Evolutionary conservation across 1,140 invertebrate species (phyloP).

Genomic region (Pristionchus pacificus): DNA sequence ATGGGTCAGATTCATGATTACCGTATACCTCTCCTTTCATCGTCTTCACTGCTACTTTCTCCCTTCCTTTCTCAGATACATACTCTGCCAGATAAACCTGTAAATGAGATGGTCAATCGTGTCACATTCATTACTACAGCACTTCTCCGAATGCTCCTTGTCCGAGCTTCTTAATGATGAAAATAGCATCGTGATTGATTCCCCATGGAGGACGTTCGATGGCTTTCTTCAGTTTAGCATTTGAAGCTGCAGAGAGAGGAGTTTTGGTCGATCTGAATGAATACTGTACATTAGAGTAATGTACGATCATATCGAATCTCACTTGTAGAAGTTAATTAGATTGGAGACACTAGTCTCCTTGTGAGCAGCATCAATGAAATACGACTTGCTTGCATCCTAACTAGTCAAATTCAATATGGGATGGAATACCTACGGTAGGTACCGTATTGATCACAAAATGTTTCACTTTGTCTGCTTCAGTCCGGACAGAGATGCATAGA

Average conservation of each 20-base stretch:
- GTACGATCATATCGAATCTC: neutral
- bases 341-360: conserved; percentile 28
- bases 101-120: conserved; percentile 1
- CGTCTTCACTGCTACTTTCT: conserved; percentile 40
- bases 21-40: conserved; percentile 19
- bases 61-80: neutral
- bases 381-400: neutral
- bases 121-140: conserved; percentile 25
- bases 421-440: neutral
- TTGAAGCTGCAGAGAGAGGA: conserved; percentile 16
- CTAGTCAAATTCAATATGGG: neutral
- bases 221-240: conserved; percentile 18
- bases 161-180: conserved; percentile 33
- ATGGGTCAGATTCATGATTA: conserved; percentile 4
- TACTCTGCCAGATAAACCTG: conserved; percentile 19
- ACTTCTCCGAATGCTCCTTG: conserved; percentile 42
- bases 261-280: conserved; percentile 25
- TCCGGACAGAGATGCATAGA: conserved; percentile 23
- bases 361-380: conserved; percentile 30
- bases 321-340: conserved; percentile 34
- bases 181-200: conserved; percentile 37
- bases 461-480: conserved; percentile 16
- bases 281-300: neutral
- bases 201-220: conserved; percentile 37
- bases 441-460: conserved; percentile 39